Evolutionary conservation across 2,888 invertebrate genomes (phyloP), one percentile per base, ranked within the genome.

Genomic region (Ectemnius cavifrons): DNA sequence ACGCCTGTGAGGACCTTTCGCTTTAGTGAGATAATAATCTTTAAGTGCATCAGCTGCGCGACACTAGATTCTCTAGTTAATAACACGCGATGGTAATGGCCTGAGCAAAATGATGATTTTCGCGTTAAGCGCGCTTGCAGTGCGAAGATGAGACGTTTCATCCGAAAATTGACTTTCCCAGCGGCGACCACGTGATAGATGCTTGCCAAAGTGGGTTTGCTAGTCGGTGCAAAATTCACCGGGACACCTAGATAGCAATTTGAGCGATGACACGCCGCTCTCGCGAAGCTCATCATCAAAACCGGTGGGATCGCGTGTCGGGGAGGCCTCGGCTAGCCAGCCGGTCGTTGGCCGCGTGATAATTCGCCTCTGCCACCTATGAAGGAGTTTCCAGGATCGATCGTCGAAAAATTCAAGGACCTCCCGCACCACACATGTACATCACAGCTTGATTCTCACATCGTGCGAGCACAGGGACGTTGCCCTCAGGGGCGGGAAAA

Each of bases 301-400:
- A 67, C 20, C n/a, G 37, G 70, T 18, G 56, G 61, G 71, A 77
- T 85, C 80, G 84, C 84, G 84, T 85, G 85, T 71, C 73, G 71
- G 67, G 61, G 70, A 59, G 63, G 68, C 66, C 37, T 37, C 37
- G 37, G 37, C 64, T 63, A 67, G 75, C 23, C 23, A 71, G 56
- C 49, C 66, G 73, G 76, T 74, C 81, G 69, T 62, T 73, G 74
- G 80, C 80, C 79, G 84, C 80, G 84, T 83, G 84, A 84, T 84
- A 82, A 76, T 81, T 81, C 74, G 67, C 74, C 68, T 72, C 76
- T 77, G 74, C 72, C 79, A 79, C 79, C 77, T 75, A 78, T 69
- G 79, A 80, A 80, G 82, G 73, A 77, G 84, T 84, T 84, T 85
- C 80, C 82, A 75, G 78, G 79, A 78, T 84, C 84, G 84, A 85